Percentiles rank a stretch among this genome's conserved stretches.
Conservation (phyloP, 1,140 invertebrate genomes). For the Mamestra configurata region DNA sequence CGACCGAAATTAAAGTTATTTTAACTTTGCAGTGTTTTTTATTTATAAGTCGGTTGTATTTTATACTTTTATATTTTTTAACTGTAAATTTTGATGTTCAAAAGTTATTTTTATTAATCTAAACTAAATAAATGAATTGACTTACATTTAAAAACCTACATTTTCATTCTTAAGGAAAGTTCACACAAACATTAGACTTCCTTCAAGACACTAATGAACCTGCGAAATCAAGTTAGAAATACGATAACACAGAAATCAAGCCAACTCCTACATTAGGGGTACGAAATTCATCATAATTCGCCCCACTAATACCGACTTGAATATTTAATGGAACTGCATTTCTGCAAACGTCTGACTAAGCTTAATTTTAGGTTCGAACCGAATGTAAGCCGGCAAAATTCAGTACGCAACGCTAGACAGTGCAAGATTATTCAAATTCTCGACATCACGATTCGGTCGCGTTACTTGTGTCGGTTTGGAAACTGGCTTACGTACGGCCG, state of each 20-base stretch:
- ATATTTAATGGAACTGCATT: conserved; percentile 67
- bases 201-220: background rate
- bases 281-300: conserved; percentile 31
- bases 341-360: conserved; percentile 62
- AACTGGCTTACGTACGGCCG: conserved; percentile 29
- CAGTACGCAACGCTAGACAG: background rate
- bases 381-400: conserved; percentile 48
- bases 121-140: too few species aligned
- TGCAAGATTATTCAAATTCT: background rate
- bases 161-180: too few species aligned
- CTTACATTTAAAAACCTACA: too few species aligned
- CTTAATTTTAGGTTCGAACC: conserved; percentile 62
- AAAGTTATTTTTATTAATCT: too few species aligned
- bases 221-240: background rate
- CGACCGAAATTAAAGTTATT: too few species aligned
- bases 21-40: too few species aligned
- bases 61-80: too few species aligned
- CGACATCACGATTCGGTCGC: conserved; percentile 3
- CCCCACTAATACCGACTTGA: conserved; percentile 58
- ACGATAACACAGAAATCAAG: conserved; percentile 35
- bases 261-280: conserved; percentile 18
- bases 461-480: background rate
- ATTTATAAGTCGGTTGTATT: too few species aligned
- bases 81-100: too few species aligned
- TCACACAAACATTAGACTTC: too few species aligned